phyloP scores from a whole-genome alignment of 2,888 invertebrate species.

The Melangyna quadrimaculata region DNA sequence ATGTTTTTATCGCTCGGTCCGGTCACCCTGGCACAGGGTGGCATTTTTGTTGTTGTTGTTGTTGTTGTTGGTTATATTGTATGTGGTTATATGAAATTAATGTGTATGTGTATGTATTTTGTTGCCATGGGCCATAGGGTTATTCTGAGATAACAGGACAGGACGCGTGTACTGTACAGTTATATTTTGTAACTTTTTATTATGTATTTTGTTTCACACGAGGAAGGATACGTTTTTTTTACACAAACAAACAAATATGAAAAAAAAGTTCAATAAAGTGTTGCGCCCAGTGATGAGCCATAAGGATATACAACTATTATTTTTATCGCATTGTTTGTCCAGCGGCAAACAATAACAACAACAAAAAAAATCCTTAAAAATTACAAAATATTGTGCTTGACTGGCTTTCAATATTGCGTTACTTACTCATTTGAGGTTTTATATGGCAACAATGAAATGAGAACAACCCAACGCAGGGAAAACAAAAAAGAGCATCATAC shows the following conservation, averaged over 20 bases:
- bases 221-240: slow-evolving; percentile 59
- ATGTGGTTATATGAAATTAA: not conserved
- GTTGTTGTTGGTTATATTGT: not conserved
- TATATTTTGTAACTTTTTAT: slow-evolving; percentile 1
- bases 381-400: slow-evolving; percentile 25
- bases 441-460: not conserved
- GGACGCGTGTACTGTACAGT: not conserved
- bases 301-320: slow-evolving; percentile 35
- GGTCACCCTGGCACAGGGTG: slow-evolving; percentile 27
- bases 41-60: not conserved
- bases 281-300: slow-evolving; percentile 26
- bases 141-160: slow-evolving; percentile 49
- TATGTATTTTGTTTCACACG: not conserved
- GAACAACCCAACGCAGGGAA: not conserved
- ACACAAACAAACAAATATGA: slow-evolving; percentile 24
- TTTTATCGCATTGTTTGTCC: slow-evolving; percentile 33
- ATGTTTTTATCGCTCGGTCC: slow-evolving; percentile 54
- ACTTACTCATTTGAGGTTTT: slow-evolving; percentile 24
- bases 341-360: not conserved
- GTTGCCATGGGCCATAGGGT: slow-evolving; percentile 3
- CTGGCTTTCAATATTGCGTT: slow-evolving; percentile 9
- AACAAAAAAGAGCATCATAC: not conserved
- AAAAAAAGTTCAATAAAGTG: slow-evolving; percentile 47
- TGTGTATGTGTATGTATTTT: slow-evolving; percentile 39
- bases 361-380: slow-evolving; percentile 11